Evolutionary conservation across 2,888 invertebrate species (phyloP).

Genomic region (Stenodema calcarata): DNA sequence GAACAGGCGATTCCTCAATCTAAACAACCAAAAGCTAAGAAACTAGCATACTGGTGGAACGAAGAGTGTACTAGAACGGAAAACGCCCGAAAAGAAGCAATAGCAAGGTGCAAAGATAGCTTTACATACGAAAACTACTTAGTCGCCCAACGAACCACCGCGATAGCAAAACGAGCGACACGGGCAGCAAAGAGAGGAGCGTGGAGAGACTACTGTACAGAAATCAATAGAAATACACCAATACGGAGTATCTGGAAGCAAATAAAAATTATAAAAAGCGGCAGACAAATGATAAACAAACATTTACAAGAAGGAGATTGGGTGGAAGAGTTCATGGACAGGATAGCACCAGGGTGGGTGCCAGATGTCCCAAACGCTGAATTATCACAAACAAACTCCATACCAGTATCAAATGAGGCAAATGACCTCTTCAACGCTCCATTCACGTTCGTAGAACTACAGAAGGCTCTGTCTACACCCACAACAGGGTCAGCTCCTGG

Average conservation of each 20-base stretch:
- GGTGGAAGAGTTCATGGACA: background rate
- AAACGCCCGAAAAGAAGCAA: background rate
- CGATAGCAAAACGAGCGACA: background rate
- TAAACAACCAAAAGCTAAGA: background rate
- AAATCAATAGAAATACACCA: background rate
- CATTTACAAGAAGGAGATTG: background rate
- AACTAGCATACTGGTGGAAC: too few species aligned
- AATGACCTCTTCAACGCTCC: background rate
- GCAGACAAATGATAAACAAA: background rate
- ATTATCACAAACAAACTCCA: background rate
- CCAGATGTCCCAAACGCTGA: background rate
- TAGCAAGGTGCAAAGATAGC: background rate
- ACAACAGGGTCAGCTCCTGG: background rate
- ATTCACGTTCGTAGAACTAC: background rate
- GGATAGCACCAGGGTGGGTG: background rate
- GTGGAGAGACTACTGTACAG: background rate
- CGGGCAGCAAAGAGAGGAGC: background rate
- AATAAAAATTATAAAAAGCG: background rate
- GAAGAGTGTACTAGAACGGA: background rate
- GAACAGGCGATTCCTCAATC: background rate
- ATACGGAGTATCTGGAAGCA: background rate
- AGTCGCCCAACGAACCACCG: background rate
- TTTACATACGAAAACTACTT: background rate
- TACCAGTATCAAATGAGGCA: background rate
- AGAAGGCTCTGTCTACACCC: background rate